Evolutionary conservation across 2,888 invertebrate species (phyloP), one percentile per base, ranked within the genome.

Genomic region (Pammene aurita): DNA sequence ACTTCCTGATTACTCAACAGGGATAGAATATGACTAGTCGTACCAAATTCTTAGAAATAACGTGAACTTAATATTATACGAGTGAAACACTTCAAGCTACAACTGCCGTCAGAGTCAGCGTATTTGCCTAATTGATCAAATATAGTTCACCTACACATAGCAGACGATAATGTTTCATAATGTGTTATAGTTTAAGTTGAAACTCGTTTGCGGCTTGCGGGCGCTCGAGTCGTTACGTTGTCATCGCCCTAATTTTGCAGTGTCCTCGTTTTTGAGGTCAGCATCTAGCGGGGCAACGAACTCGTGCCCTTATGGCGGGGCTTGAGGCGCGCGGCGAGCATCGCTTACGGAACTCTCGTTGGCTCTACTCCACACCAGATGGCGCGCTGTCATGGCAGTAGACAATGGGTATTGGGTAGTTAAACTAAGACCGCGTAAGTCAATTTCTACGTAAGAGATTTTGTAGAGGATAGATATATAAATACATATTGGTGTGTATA

Each of bases 181-280:
- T 0, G 0, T 0, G 16, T 67, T 69, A 44, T 48, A 0, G 4
- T 71, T 84, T 81, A 76, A 83, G 89, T 84, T 79, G 81, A 86
- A 79, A 84, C 75, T 89, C 74, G 84, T 74, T 75, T 83, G 84
- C 74, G 71, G 74, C 71, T 70, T 73, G 75, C 75, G 73, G 90
- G 89, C 90, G 85, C 80, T 91, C 81, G 77, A 87, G 89, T 87
- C 92, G 84, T 92, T 92, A 88, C 86, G 92, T 90, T 91, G 91
- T 89, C 92, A 90, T 87, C 91, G 92, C 89, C 90, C 91, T 90
- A 93, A 93, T 93, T 93, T 93, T 93, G 93, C 93, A 94, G 93
- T 94, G 94, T 94, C 94, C 94, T 94, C 94, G 94, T 94, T 94
- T 94, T 94, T 94, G 94, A 94, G 94, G 94, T 94, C 94, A 94